Evolutionary conservation across 2,113 vertebrate genomes (phyloP), one percentile per base, ranked within the genome.

Genomic region (Etheostoma cragini): DNA sequence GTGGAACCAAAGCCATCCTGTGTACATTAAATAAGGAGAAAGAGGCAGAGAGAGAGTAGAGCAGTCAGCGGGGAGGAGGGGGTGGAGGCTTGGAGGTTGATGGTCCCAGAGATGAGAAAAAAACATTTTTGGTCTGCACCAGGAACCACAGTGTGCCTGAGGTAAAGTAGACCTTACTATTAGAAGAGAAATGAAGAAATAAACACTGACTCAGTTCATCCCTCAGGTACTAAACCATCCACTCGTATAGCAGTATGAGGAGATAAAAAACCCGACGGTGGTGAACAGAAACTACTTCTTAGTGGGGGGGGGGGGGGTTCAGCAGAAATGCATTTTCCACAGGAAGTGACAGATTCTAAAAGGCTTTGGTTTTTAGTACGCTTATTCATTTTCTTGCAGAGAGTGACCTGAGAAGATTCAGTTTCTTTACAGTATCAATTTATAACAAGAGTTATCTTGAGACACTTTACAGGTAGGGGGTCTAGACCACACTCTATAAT

Each of bases 141-240:
- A 62, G 52, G 45, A 79, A 30, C 46, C 69, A 38, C 56, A 35
- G 42, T 49, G 22, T 21, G 75, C 87, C 78, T 26, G 1, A 76
- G 84, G 89, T 73, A 21, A 71, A 82, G 15, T 1, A 46, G 68
- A 80, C n/a, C 24, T 68, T 79, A 84, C 54, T 77, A 21, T 56
- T 26, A 54, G 42, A 45, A 56, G 50, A 81, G 63, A 83, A 76
- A 85, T 69, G 38, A 81, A 81, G 58, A 83, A 76, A 85, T 69
- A 30, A 81, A 26, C 81, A 61, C 16, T 72, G 81, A 83, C 69
- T 84, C 30, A 14, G 22, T 87, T 74, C 52, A 54, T 47, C 81
- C 85, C 76, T 68, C 30, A 54, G 82, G 82, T 65, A 0, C n/a
- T 62, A 49, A 77, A 45, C 4, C 26, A 53, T 82, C 73, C 13